A percentile compares a stretch with the other conserved stretches of the same genome.
These are phyloP conservation scores for Poecilia velifera DNA, from an alignment of 2,797 vertebrate species.

Conservation along the genomic window DNA sequence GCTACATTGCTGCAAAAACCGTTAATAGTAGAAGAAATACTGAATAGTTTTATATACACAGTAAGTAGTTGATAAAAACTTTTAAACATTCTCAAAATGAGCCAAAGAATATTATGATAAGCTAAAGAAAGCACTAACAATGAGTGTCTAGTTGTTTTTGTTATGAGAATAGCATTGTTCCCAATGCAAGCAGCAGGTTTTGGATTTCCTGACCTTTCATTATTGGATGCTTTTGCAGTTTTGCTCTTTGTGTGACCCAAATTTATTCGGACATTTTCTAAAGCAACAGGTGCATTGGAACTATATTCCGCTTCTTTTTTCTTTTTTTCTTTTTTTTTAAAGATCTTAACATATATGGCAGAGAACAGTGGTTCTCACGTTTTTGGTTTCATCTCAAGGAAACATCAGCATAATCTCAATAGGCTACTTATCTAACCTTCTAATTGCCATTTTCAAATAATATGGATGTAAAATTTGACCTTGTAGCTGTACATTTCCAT, in stretches of 20 bases:
- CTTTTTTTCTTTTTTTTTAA: too few species aligned
- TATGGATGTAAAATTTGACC: not conserved
- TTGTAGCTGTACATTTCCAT: not conserved
- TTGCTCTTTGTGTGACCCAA: not conserved
- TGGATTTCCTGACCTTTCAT: not conserved
- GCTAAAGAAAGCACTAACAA: slow-evolving; percentile 1
- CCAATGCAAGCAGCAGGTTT: not conserved
- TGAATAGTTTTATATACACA: not conserved
- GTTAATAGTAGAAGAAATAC: not conserved
- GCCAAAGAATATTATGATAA: not conserved
- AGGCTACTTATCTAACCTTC: not conserved
- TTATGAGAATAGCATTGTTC: not conserved
- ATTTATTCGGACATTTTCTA: not conserved
- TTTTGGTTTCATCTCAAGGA: not conserved
- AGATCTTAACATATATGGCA: not conserved
- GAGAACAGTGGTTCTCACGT: not conserved
- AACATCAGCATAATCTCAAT: not conserved
- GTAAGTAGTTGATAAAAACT: not conserved
- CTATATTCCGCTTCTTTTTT: not conserved
- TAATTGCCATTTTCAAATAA: not conserved
- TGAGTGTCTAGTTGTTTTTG: not conserved
- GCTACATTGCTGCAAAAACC: not conserved
- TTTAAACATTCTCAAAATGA: not conserved
- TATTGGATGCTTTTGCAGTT: not conserved
- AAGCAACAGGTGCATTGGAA: not conserved